Conservation (phyloP, 2,888 invertebrate genomes). For the Nezara viridula region DNA sequence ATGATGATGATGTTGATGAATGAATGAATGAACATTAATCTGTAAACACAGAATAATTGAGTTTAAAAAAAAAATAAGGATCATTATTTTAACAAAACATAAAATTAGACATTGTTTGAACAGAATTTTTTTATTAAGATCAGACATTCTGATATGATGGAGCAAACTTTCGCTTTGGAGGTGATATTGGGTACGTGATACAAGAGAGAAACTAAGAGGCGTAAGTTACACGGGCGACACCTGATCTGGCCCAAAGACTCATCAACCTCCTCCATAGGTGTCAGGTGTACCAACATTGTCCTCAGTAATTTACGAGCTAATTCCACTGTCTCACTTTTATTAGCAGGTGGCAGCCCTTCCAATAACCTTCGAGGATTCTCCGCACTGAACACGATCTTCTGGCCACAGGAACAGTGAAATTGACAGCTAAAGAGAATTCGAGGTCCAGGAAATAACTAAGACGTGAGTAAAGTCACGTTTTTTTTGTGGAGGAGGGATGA, state of each 20-base stretch:
- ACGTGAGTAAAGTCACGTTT: too few species aligned
- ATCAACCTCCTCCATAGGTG: not conserved
- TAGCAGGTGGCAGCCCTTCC: not conserved
- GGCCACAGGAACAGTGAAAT: not conserved
- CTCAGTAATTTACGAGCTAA: constrained; percentile 30
- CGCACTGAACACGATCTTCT: not conserved
- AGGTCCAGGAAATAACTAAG: not conserved
- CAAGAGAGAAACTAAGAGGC: not conserved
- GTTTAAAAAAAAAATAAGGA: too few species aligned
- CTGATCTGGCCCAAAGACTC: not conserved
- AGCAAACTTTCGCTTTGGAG: too few species aligned
- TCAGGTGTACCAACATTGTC: constrained; percentile 20
- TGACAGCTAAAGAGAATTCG: not conserved
- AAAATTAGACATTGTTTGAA: too few species aligned
- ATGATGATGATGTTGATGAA: too few species aligned
- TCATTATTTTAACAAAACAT: too few species aligned
- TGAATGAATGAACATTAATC: too few species aligned
- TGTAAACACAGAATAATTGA: too few species aligned
- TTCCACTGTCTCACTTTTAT: constrained; percentile 12
- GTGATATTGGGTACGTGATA: not conserved
- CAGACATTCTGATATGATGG: too few species aligned
- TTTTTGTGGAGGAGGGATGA: not conserved
- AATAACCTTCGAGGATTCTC: not conserved
- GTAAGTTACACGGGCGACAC: not conserved
- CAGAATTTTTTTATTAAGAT: too few species aligned